Base-by-base conservation (phyloP, 2,888 invertebrate genomes). In the Epistrophe eligans region DNA sequence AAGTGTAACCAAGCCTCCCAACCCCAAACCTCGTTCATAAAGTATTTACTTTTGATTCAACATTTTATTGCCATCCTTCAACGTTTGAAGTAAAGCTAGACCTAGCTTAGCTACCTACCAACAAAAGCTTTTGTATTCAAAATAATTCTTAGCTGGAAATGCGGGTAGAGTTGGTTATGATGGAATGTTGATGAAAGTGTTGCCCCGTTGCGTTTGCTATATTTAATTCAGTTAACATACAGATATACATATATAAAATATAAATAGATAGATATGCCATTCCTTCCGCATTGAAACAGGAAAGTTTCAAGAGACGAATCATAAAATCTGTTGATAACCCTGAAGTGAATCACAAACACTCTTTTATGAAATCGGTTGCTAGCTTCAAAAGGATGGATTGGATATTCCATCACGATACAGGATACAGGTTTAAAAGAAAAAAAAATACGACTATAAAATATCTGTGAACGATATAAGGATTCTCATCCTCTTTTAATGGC, bases 261-360 rank as follows among this genome's bases (percentile, higher is more conserved):
- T 32, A 32, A 0, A 45, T n/a, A 48, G 17, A 17, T 55, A 52
- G 10, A 17, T 60, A 19, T 4, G 35, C 10, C 40, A 0, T 13
- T 19, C 24, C 60, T 40, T 40, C 60, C 35, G 35, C 17, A 35
- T 8, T 8, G 13, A 11, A 13, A 38, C 62, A 62, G 66, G 4
- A 48, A 66, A 50, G n/a, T 48, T 70, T 55, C 9, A 57, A 70
- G 67, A 45, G 55, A 50, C 15, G 43, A 70, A 43, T 81, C 60
- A 64, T 71, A 62, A 57, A 55, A 64, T 43, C 71, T 55, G 55
- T 79, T 71, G 71, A 80, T 73, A 50, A 43, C 79, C 55, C 58
- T 66, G 66, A 62, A 57, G 50, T 60, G 74, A 52, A 62, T 35
- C 43, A 50, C 60, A 67, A 60, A 67, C 67, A 52, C 24, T 38